Base-by-base conservation (phyloP, 2,113 vertebrate species). In the Sebastes fasciatus region DNA sequence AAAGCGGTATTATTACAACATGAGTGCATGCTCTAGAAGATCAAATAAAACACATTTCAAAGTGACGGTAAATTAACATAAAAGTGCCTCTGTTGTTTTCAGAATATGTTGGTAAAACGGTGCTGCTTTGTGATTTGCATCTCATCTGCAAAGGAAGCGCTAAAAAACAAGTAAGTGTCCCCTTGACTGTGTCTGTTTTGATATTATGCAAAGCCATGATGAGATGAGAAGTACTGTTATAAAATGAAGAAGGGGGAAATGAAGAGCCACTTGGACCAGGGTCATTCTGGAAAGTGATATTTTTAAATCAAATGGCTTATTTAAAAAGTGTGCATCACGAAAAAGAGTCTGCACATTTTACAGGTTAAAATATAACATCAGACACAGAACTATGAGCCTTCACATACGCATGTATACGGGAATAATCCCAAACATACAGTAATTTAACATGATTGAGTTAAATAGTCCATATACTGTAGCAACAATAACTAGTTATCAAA, bases 91-190 rank as follows among this genome's bases (percentile, higher is more conserved):
- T 51, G 62, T 67, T 49, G 2, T 40, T 21, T 42, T 23, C 42
- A 66, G 4, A 67, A 23, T 49, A 65, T 9, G 62, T 55, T 9
- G 19, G 51, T 26, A 10, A 26, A 70, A 1, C n/a, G 48, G 60
- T 40, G 70, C 52, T 67, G 51, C 60, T 63, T 46, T 11, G 23
- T 42, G 23, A 67, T 76, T 48, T 70, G 17, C n/a, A 71, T 65
- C 43, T 71, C 42, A 70, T 76, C 58, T 55, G 13, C 49, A 63
- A n/a, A 17, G 3, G 1, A 42, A 73, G 23, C 14, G 55, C 64
- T 40, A 55, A 46, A 46, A 16, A 76, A 63, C 57, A 64, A 10
- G 2, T 19, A 4, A 2, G 48, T 6, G 23, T 52, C 48, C 57
- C 2, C 46, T 68, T 45, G 14, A 69, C 21, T 76, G 16, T 34